A percentile compares a stretch with the other conserved stretches of the same genome.
Conservation (phyloP, 1,140 invertebrate genomes). For the Pseudomyrmex pallidus region DNA sequence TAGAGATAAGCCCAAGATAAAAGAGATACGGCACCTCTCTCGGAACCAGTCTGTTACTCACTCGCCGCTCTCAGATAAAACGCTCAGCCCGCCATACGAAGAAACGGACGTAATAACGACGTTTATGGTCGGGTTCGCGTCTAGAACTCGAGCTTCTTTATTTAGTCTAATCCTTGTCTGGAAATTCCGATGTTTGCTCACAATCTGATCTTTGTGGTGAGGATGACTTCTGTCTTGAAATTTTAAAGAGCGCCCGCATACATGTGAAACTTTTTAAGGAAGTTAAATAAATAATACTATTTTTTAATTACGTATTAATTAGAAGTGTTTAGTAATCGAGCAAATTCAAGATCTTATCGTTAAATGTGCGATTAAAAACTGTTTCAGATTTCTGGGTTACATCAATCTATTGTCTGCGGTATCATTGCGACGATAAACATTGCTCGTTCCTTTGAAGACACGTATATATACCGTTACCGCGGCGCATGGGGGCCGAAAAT, state of each 20-base stretch:
- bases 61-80: constrained; percentile 20
- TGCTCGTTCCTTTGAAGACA: background rate
- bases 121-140: constrained; percentile 24
- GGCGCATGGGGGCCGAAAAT: constrained; percentile 33
- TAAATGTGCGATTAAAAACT: background rate
- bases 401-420: background rate
- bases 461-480: constrained; percentile 30
- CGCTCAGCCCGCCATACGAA: constrained; percentile 12
- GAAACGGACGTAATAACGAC: constrained; percentile 1
- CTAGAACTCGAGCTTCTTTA: constrained; percentile 16
- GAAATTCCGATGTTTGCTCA: background rate
- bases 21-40: constrained; percentile 43
- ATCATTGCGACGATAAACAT: constrained; percentile 10
- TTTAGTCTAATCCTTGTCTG: constrained; percentile 30
- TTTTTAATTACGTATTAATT: too few relatives aligned
- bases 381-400: background rate
- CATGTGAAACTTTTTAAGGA: too few relatives aligned
- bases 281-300: too few relatives aligned
- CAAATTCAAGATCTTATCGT: background rate
- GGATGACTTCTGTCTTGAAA: too few relatives aligned
- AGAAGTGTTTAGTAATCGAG: background rate
- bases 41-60: constrained; percentile 34
- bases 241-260: too few relatives aligned
- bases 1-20: constrained; percentile 46
- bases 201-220: too few relatives aligned